phyloP scores from a whole-genome alignment of 1,140 invertebrate species.

The Diorhabda carinulata region DNA sequence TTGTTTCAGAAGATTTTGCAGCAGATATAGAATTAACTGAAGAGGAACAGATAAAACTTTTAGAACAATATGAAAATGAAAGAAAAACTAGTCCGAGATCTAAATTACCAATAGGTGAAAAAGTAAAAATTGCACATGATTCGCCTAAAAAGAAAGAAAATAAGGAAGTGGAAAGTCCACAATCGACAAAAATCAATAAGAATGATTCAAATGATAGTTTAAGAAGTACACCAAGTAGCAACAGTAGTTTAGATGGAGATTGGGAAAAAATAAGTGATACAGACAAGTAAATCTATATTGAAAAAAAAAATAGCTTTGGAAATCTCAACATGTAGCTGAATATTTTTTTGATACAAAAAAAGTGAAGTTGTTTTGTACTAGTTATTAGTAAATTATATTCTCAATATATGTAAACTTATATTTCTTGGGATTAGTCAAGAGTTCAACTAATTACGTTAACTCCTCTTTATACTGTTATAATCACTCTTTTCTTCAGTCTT shows the following conservation, averaged over 20 bases:
- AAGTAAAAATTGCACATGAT: slow-evolving; percentile 23
- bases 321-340: slow-evolving; percentile 2
- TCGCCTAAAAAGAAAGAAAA: slow-evolving; percentile 18
- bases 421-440: too few relatives aligned
- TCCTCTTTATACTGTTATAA: too few relatives aligned
- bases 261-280: slow-evolving; percentile 45
- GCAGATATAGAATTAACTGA: slow-evolving; percentile 56
- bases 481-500: too few relatives aligned
- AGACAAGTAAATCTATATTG: slow-evolving; percentile 30
- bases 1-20: slow-evolving; percentile 55
- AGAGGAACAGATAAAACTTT: slow-evolving; percentile 56
- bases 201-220: slow-evolving; percentile 34
- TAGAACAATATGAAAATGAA: slow-evolving; percentile 57
- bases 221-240: slow-evolving; percentile 40
- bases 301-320: not conserved
- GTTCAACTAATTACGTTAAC: too few relatives aligned
- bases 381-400: too few relatives aligned
- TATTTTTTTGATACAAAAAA: not conserved
- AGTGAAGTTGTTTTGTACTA: too few relatives aligned
- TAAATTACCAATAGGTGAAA: slow-evolving; percentile 19
- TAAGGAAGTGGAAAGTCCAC: slow-evolving; percentile 8
- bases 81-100: slow-evolving; percentile 32
- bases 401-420: too few relatives aligned
- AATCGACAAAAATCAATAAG: slow-evolving; percentile 27
- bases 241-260: slow-evolving; percentile 44